Conservation (phyloP, 2,888 invertebrate species). For the Pristionchus fissidentatus region DNA sequence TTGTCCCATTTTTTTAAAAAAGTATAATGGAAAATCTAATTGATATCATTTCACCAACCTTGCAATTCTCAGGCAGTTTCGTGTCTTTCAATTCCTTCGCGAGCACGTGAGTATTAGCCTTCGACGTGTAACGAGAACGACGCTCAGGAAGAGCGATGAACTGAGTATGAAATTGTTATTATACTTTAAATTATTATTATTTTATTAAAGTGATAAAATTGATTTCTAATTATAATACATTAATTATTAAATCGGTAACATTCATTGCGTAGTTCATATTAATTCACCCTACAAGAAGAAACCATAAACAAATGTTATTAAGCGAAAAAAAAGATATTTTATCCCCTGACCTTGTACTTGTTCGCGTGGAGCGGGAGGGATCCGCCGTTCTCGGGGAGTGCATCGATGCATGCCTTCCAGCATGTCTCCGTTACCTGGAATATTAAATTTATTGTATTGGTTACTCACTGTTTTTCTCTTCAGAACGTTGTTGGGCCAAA, state of each 20-base stretch:
- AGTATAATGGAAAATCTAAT: neutral
- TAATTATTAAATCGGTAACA: too few relatives aligned
- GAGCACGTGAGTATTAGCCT: slow-evolving; percentile 14
- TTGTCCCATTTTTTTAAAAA: neutral
- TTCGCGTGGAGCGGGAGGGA: slow-evolving; percentile 13
- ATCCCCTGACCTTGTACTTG: slow-evolving; percentile 1
- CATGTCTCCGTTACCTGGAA: slow-evolving; percentile 22
- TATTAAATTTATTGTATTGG: neutral
- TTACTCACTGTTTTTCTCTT: too few relatives aligned
- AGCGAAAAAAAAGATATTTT: neutral
- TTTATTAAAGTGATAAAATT: neutral
- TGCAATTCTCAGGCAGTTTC: slow-evolving; percentile 10
- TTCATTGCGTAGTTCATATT: too few relatives aligned
- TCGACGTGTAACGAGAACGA: slow-evolving; percentile 36
- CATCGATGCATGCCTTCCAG: slow-evolving; percentile 33
- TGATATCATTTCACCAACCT: neutral
- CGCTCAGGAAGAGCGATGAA: slow-evolving; percentile 13
- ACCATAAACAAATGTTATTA: neutral
- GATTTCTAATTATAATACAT: too few relatives aligned
- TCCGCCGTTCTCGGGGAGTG: neutral
- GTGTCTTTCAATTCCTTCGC: neutral
- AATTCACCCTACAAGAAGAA: too few relatives aligned
- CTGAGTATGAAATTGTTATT: neutral
- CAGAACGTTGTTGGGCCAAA: too few relatives aligned
- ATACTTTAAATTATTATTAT: too few relatives aligned